These are phyloP conservation scores for Stenodema calcarata DNA, from an alignment of 2,888 invertebrate genomes.

Conservation along the genomic window DNA sequence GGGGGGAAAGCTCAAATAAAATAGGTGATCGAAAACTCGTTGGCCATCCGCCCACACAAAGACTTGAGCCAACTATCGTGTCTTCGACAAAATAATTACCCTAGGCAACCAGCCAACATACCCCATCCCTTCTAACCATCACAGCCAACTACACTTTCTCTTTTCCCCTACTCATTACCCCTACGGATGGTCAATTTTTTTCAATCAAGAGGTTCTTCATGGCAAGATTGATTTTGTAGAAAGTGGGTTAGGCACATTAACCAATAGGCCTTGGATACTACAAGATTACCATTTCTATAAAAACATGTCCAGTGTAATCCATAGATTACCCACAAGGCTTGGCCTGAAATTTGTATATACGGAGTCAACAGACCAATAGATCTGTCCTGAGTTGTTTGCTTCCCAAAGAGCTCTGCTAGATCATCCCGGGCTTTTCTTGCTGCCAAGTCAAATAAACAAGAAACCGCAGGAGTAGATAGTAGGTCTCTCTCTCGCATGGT, in stretches of 20 bases:
- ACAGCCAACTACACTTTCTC: neutral
- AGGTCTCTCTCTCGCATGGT: too few relatives aligned
- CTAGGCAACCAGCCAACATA: neutral
- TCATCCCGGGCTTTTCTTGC: too few relatives aligned
- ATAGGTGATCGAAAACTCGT: slow-evolving; percentile 41
- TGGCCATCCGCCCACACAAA: slow-evolving; percentile 12
- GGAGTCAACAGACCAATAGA: too few relatives aligned
- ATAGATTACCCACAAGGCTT: too few relatives aligned
- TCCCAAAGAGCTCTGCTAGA: too few relatives aligned
- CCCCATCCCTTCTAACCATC: neutral
- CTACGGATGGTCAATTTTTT: neutral
- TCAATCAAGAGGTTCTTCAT: neutral
- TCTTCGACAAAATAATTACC: slow-evolving; percentile 40
- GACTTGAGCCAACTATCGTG: slow-evolving; percentile 33
- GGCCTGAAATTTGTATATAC: too few relatives aligned
- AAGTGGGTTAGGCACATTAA: neutral
- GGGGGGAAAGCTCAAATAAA: slow-evolving; percentile 3
- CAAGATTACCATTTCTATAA: too few relatives aligned
- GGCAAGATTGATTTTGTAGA: neutral
- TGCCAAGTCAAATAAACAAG: too few relatives aligned
- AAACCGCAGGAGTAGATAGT: too few relatives aligned
- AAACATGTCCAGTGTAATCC: too few relatives aligned
- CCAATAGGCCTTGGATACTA: too few relatives aligned
- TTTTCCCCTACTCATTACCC: neutral
- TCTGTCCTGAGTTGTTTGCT: too few relatives aligned